Evolutionary conservation across 2,113 vertebrate genomes (phyloP), one percentile per base, ranked within the genome.

Genomic region (Hemicordylus capensis): DNA sequence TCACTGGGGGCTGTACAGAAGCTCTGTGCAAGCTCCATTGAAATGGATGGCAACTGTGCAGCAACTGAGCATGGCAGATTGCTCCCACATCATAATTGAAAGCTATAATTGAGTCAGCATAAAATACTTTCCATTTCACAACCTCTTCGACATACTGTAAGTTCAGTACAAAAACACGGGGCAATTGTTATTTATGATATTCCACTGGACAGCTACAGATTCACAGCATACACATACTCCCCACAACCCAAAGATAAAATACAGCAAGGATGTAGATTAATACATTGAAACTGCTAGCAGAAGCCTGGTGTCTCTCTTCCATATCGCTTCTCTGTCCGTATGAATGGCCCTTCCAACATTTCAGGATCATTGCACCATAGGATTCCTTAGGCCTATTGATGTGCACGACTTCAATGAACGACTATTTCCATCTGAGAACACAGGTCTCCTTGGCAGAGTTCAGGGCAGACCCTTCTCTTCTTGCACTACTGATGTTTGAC

Each of bases 231-330:
- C 73, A 72, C 12, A 31, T 15, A 3, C 37, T 6, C 56, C 73
- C 37, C 24, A 19, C 34, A 6, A 20, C 58, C 19, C 14, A 61
- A 64, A 10, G 37, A 85, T n/a, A 75, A 93, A 92, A 84, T 2
- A 19, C 83, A 17, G 87, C 1, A 12, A 11, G 54, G 85, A 48
- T 0, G 1, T 77, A 73, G 84, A 89, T 20, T 15, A 3, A 5
- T 61, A 89, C 88, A 95, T 56, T 79, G 90, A 87, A 1, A 6
- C 24, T 72, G 73, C 22, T 15, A 77, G 91, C 90, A 91, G 92
- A 37, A 90, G 86, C 92, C 86, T 83, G 85, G 7, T 90, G 22
- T 89, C 87, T 67, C 58, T 1, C 54, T 72, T 76, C 10, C 75
- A 87, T 56, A 80, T 59, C n/a, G 81, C 79, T 75, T 88, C 31